Conservation (phyloP, 2,113 vertebrate genomes). For the Tragelaphus strepsiceros region DNA sequence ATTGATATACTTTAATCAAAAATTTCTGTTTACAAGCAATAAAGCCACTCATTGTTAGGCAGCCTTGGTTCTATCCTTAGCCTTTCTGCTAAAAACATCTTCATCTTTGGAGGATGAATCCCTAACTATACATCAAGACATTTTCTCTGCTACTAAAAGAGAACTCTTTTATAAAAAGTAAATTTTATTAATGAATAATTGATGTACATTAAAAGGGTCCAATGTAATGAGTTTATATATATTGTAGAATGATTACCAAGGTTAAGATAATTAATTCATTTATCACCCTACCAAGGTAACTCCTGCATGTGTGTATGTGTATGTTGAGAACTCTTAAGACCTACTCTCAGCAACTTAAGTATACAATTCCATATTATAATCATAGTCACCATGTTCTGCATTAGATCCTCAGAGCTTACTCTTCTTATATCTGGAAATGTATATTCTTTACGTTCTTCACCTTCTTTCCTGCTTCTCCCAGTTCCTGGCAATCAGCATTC, state of each 20-base stretch:
- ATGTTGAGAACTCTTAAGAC: neutral
- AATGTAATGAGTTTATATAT: neutral
- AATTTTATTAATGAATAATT: neutral
- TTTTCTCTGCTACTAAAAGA: neutral
- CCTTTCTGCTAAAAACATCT: conserved; percentile 2
- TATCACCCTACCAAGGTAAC: neutral
- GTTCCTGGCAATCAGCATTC: neutral
- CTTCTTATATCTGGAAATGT: neutral
- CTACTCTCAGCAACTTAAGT: neutral
- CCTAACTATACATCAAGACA: neutral
- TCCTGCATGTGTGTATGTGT: neutral
- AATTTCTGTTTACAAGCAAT: conserved; percentile 54
- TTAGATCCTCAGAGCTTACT: neutral
- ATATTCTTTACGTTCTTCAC: neutral
- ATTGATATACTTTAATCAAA: conserved; percentile 65
- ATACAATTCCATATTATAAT: neutral
- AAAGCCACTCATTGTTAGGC: conserved; percentile 27
- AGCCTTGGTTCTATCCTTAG: neutral
- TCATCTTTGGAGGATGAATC: neutral
- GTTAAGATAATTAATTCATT: neutral
- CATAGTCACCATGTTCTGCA: neutral
- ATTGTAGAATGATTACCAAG: neutral
- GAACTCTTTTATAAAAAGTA: neutral
- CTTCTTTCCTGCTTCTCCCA: neutral
- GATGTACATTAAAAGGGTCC: neutral